These are phyloP conservation scores for Rhinoderma darwinii DNA, from an alignment of 2,113 vertebrate species.

Conservation along the genomic window DNA sequence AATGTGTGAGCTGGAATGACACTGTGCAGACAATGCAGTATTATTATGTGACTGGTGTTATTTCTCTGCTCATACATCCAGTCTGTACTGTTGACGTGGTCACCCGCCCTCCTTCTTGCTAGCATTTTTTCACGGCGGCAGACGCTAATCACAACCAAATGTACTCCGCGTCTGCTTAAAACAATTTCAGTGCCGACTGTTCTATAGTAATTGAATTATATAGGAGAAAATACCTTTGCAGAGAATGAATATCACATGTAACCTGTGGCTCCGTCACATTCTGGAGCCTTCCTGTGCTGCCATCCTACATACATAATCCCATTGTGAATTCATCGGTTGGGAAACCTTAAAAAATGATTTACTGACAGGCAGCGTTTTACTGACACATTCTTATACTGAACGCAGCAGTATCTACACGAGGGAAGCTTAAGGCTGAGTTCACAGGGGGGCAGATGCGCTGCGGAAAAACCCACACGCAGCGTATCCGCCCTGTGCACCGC, in stretches of 20 bases:
- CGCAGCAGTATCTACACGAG: no score
- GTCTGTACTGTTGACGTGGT: background rate
- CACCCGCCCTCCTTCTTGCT: background rate
- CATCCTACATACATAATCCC: background rate
- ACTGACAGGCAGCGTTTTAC: background rate
- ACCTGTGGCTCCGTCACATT: slow-evolving; percentile 44
- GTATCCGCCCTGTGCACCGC: no score
- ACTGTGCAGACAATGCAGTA: background rate
- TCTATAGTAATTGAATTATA: slow-evolving; percentile 52
- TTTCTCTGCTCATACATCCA: background rate
- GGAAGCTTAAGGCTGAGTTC: no score
- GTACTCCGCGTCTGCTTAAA: slow-evolving; percentile 26
- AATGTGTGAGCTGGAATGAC: background rate
- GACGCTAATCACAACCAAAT: slow-evolving; percentile 52
- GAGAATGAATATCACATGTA: slow-evolving; percentile 52
- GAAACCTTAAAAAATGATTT: background rate
- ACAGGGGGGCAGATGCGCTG: no score
- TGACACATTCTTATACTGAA: background rate
- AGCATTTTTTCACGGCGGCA: background rate
- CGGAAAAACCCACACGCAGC: no score
- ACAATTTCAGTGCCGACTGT: slow-evolving; percentile 32
- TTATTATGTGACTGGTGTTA: background rate
- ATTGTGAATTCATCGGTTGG: background rate
- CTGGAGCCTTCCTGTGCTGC: background rate
- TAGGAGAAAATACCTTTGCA: slow-evolving; percentile 54